A percentile compares a stretch with the other conserved stretches of the same genome.
These are phyloP conservation scores for Polyodon spathula DNA, from an alignment of 2,113 vertebrate genomes.

Conservation along the genomic window DNA sequence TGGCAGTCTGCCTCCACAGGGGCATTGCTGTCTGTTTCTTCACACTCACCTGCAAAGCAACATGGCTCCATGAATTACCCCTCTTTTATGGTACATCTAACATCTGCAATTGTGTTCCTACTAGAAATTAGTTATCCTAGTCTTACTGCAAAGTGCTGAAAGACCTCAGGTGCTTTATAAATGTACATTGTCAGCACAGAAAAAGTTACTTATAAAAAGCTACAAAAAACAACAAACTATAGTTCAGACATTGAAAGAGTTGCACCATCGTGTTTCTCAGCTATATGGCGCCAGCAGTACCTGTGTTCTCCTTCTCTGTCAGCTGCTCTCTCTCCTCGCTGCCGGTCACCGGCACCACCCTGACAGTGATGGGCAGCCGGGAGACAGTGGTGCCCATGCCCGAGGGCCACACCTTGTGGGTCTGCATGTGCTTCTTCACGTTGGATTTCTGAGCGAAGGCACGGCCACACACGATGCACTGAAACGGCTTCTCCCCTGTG, in stretches of 20 bases:
- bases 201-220: no score
- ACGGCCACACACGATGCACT: conserved; percentile 93
- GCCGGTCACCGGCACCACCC: conserved; percentile 73
- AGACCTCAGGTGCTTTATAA: no score
- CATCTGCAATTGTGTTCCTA: no score
- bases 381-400: conserved; percentile 74
- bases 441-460: conserved; percentile 98
- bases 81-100: no score
- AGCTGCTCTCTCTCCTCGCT: conserved; percentile 45
- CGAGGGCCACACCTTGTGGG: conserved; percentile 94
- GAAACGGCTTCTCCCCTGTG: conserved; percentile 95
- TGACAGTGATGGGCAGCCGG: conserved; percentile 75
- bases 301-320: conserved; percentile 54
- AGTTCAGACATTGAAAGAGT: no score
- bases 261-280: no score
- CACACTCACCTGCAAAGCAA: conserved; percentile 21
- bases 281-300: conserved; percentile 39
- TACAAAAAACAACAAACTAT: no score
- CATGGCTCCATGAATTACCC: no score
- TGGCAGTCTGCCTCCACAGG: conserved; percentile 27
- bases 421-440: conserved; percentile 98
- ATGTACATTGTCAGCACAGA: no score
- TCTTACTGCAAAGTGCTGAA: no score
- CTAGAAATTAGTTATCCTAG: no score
- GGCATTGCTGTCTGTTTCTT: conserved; percentile 36